Evolutionary conservation across 2,888 invertebrate genomes (phyloP).

Genomic region (Hetaerina titia): DNA sequence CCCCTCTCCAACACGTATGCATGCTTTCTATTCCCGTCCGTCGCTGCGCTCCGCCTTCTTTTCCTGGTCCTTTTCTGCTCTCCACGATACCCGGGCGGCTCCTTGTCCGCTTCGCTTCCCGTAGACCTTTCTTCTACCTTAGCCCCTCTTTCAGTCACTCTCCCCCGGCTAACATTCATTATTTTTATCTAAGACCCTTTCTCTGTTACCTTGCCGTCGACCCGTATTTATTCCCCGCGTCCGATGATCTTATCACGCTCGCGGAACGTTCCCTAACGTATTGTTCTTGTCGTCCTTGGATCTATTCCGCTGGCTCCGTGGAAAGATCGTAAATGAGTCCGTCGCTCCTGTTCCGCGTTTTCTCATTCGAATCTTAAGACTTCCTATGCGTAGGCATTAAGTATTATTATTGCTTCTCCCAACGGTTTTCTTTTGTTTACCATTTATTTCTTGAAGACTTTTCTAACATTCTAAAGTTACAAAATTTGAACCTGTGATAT

Average conservation of each 20-base stretch:
- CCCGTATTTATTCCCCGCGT: neutral
- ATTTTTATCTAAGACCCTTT: neutral
- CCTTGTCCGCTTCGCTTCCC: neutral
- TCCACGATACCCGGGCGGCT: neutral
- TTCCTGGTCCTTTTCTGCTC: too few species aligned
- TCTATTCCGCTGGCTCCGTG: too few species aligned
- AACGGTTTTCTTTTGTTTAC: too few species aligned
- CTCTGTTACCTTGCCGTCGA: neutral
- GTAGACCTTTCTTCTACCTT: neutral
- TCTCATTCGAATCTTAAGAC: too few species aligned
- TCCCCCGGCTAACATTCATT: neutral
- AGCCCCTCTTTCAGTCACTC: neutral
- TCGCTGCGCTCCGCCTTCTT: too few species aligned
- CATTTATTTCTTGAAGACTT: too few species aligned
- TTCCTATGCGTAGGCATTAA: too few species aligned
- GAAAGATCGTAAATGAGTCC: too few species aligned
- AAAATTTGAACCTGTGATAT: too few species aligned
- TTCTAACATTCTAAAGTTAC: too few species aligned
- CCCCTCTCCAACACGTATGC: neutral
- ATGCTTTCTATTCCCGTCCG: neutral
- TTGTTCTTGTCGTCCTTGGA: neutral
- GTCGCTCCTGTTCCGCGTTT: too few species aligned
- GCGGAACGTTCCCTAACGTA: neutral
- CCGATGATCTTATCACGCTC: neutral
- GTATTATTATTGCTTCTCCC: too few species aligned